A percentile compares a stretch with the other conserved stretches of the same genome.
These are phyloP conservation scores for Asarcornis scutulata DNA, from an alignment of 2,113 vertebrate species.

Conservation along the genomic window DNA sequence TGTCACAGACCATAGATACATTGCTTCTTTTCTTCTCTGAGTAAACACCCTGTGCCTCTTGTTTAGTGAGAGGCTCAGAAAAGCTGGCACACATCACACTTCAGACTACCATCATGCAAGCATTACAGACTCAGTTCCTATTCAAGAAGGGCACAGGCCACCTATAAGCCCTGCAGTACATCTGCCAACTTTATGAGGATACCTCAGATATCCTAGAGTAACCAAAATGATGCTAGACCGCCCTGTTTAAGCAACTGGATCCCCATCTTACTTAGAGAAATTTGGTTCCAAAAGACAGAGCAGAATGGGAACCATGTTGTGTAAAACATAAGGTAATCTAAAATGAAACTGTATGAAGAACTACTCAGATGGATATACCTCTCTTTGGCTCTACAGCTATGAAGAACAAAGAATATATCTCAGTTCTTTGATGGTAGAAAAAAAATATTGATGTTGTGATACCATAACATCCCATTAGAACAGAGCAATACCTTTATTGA, in stretches of 20 bases:
- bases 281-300: conserved; percentile 17
- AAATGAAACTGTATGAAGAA: background rate
- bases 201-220: background rate
- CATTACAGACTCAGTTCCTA: background rate
- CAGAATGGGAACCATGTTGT: background rate
- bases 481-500: background rate
- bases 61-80: background rate
- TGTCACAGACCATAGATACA: background rate
- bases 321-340: background rate
- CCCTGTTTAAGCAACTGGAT: background rate
- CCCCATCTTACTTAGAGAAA: background rate
- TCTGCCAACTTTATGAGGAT: background rate
- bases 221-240: background rate
- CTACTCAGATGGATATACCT: background rate
- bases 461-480: background rate
- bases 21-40: background rate
- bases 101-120: background rate
- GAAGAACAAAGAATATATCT: background rate
- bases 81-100: background rate
- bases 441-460: background rate
- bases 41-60: background rate
- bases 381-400: background rate
- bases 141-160: background rate
- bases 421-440: background rate
- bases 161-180: background rate